Evolutionary conservation across 2,797 vertebrate genomes (phyloP).

Genomic region (Hapalemur alaotrensis): DNA sequence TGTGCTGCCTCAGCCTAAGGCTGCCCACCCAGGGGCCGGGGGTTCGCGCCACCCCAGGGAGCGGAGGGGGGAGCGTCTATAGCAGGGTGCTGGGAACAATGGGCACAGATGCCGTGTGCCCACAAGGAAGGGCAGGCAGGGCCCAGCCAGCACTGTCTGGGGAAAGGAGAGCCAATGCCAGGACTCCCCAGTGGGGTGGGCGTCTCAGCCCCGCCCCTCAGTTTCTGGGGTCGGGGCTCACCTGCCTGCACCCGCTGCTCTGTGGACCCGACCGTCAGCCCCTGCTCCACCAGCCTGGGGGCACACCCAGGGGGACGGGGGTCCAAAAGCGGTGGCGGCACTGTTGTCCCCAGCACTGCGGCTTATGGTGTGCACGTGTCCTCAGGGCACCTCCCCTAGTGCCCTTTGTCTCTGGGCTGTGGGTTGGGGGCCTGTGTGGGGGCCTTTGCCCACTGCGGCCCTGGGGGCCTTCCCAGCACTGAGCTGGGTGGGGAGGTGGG

Average conservation of each 20-base stretch:
- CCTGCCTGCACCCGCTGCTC: background rate
- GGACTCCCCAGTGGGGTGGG: background rate
- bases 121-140: too few species aligned
- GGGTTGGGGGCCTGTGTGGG: background rate
- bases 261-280: rapidly evolving
- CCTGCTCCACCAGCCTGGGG: background rate
- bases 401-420: too few species aligned
- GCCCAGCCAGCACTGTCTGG: background rate
- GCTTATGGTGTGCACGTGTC: rapidly evolving
- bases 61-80: too few species aligned
- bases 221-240: background rate
- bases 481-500: background rate
- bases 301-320: too few species aligned
- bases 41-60: background rate
- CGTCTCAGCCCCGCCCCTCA: background rate
- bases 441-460: background rate
- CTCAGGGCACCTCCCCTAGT: rapidly evolving
- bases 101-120: background rate
- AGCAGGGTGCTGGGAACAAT: background rate
- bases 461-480: rapidly evolving
- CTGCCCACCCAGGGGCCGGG: background rate
- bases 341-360: background rate
- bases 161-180: background rate
- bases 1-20: background rate
- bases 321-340: rapidly evolving